These are phyloP conservation scores for Microctonus hyperodae DNA, from an alignment of 2,888 invertebrate species.

Conservation along the genomic window DNA sequence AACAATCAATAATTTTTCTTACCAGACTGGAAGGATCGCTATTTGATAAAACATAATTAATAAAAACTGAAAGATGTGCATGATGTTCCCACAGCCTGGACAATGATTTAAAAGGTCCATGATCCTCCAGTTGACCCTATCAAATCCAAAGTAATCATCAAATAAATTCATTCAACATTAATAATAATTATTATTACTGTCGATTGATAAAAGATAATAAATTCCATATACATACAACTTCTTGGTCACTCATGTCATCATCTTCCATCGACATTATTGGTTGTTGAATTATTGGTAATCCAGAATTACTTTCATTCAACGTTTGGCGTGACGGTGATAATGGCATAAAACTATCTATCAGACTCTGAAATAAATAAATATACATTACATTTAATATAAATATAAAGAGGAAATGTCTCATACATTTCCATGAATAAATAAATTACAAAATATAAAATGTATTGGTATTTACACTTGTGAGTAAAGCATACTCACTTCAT, in stretches of 20 bases:
- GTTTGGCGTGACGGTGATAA: slow-evolving; percentile 53
- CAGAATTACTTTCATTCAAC: slow-evolving; percentile 54
- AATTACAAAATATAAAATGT: not conserved
- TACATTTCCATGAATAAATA: not conserved
- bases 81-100: slow-evolving; percentile 83
- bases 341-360: slow-evolving; percentile 50
- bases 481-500: slow-evolving; percentile 47
- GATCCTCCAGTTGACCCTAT: slow-evolving; percentile 80
- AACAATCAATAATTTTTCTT: slow-evolving; percentile 60
- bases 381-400: not conserved
- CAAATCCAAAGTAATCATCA: slow-evolving; percentile 46
- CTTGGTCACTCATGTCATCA: slow-evolving; percentile 89
- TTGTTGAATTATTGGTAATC: slow-evolving; percentile 67
- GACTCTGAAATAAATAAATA: not conserved
- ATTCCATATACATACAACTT: slow-evolving; percentile 70
- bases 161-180: slow-evolving; percentile 14
- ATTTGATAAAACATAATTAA: slow-evolving; percentile 88
- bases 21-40: slow-evolving; percentile 81
- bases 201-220: not conserved
- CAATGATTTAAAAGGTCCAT: slow-evolving; percentile 88
- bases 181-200: too few relatives aligned
- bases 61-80: slow-evolving; percentile 92
- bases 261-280: slow-evolving; percentile 96
- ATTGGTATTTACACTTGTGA: not conserved
- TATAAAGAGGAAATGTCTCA: slow-evolving; percentile 2